These are phyloP conservation scores for Pararge aegeria DNA, from an alignment of 1,140 invertebrate species.

Conservation along the genomic window DNA sequence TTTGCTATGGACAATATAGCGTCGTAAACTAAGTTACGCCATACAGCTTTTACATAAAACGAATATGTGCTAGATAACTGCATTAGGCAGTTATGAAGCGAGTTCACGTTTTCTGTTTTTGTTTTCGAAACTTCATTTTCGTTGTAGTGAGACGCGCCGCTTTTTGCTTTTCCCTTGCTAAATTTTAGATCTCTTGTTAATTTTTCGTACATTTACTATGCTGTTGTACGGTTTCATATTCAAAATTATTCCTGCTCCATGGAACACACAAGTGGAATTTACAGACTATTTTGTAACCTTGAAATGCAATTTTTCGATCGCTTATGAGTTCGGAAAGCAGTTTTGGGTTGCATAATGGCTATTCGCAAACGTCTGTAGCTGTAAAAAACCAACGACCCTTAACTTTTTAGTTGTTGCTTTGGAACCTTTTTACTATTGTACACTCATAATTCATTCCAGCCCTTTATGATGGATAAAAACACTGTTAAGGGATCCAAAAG, in stretches of 20 bases:
- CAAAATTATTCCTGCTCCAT: not conserved
- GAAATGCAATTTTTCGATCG: no score
- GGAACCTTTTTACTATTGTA: no score
- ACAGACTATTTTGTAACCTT: no score
- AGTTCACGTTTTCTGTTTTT: constrained; percentile 20
- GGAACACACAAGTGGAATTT: not conserved
- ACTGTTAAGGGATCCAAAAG: no score
- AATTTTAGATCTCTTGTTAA: constrained; percentile 26
- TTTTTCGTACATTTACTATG: not conserved
- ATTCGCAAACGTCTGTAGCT: no score
- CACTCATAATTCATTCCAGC: no score
- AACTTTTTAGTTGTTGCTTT: no score
- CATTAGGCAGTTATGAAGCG: constrained; percentile 25
- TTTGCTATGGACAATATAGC: not conserved
- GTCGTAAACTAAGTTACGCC: constrained; percentile 21
- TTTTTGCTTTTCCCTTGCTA: constrained; percentile 31
- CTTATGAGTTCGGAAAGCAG: no score
- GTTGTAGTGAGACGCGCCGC: constrained; percentile 22
- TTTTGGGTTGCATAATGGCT: no score
- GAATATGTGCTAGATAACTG: constrained; percentile 19
- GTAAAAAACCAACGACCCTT: no score
- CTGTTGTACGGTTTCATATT: not conserved
- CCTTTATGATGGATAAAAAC: no score
- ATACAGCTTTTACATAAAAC: constrained; percentile 21
- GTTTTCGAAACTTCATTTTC: constrained; percentile 28